Conservation (phyloP, 1,140 invertebrate species). For the Drosophila saltans region DNA sequence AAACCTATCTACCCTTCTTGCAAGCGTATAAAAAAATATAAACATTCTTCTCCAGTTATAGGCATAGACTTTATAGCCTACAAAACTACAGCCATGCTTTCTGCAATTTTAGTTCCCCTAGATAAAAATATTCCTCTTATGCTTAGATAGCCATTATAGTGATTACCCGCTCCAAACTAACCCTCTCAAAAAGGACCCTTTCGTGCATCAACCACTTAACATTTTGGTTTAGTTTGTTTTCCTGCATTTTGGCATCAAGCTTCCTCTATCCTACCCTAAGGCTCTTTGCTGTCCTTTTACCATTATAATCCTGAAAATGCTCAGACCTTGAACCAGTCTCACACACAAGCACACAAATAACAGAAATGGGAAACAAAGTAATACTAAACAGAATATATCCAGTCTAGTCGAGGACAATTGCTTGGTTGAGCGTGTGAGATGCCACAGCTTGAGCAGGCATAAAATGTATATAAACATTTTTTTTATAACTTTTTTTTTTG, state of each 20-base stretch:
- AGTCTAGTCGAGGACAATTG: constrained; percentile 7
- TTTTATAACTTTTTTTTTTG: not conserved
- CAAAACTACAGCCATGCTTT: not conserved
- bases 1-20: too few species aligned
- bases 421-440: not conserved
- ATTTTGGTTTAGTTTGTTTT: constrained; percentile 6
- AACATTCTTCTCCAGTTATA: not conserved
- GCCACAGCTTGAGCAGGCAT: not conserved
- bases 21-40: too few species aligned
- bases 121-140: not conserved
- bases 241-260: not conserved
- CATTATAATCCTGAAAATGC: constrained; percentile 6
- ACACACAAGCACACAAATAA: not conserved
- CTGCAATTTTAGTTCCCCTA: not conserved
- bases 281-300: constrained; percentile 4
- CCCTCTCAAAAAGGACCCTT: not conserved
- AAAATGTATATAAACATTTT: not conserved
- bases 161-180: constrained; percentile 4
- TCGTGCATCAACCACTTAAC: constrained; percentile 7
- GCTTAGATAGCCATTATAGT: not conserved
- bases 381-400: constrained; percentile 5
- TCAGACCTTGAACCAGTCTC: constrained; percentile 5
- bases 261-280: not conserved
- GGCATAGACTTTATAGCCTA: too few species aligned
- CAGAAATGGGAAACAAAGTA: constrained; percentile 2